Base-by-base conservation (phyloP, 2,113 vertebrate genomes). In the Pygoscelis adeliae region DNA sequence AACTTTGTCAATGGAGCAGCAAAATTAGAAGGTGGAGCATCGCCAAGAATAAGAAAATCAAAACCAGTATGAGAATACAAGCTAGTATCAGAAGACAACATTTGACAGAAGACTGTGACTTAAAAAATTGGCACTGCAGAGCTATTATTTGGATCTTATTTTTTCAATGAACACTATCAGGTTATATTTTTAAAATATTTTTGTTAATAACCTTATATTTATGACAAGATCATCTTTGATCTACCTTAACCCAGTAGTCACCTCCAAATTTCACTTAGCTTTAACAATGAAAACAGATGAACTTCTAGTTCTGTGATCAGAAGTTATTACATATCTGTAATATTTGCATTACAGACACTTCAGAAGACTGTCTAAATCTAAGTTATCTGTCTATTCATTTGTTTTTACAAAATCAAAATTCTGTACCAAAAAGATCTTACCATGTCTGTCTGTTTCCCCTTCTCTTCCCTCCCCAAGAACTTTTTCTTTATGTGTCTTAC, bases 41-140 rank as follows among this genome's bases (percentile, higher is more conserved):
- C 97, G 13, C 98, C 98, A 20, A 97, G 98, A 90, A 97, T 98
- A 50, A 98, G 98, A 96, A 99, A 99, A 98, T 87, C 98, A 89
- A 99, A 98, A 98, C 95, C 97, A 61, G 98, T 97, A 27, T 99
- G 98, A 97, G 96, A 78, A 78, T 52, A 47, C 46, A 82, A 89
- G 46, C 42, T 65, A 56, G 27, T 67, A 32, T 62, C 34, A 47
- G 36, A 89, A 80, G 73, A 89, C 53, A 74, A 23, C 61, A 30
- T 81, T 70, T 82, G 53, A 89, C 66, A 44, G 55, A 89, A 86
- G 72, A 89, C 77, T 92, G 59, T 94, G 61, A 59, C 72, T 83
- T 61, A 49, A 50, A 91, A 80, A 72, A 63, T 38, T 95, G 93
- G 86, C 93, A 70, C 92, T 34, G 47, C 71, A 76, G 36, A 85